Evolutionary conservation across 2,113 vertebrate genomes (phyloP).

Genomic region (Scophthalmus maximus): DNA sequence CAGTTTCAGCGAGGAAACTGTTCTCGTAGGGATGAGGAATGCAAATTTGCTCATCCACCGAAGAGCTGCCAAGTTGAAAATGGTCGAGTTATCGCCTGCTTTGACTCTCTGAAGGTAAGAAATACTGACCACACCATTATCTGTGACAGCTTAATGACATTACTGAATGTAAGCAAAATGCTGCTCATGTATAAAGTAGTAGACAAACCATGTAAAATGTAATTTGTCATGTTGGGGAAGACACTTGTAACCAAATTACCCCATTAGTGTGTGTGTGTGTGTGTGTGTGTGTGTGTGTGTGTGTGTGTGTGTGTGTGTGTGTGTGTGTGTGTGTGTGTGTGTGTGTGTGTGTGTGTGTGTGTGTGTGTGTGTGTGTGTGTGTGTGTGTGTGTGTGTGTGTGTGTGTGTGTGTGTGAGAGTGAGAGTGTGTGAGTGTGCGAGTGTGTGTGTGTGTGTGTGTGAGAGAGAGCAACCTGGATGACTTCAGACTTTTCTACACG

Average conservation of each 20-base stretch:
- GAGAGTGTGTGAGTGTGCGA: too few relatives aligned
- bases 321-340: neutral
- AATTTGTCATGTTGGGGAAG: neutral
- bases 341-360: neutral
- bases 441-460: too few relatives aligned
- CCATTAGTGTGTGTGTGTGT: neutral
- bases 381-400: too few relatives aligned
- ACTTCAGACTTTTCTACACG: too few relatives aligned
- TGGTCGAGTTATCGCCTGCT: conserved; percentile 96
- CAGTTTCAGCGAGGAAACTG: conserved; percentile 97
- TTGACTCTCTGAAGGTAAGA: conserved; percentile 97
- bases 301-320: too few relatives aligned
- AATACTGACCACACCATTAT: conserved; percentile 38
- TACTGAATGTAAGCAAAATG: neutral
- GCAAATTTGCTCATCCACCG: conserved; percentile 98
- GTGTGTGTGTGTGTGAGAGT: too few relatives aligned
- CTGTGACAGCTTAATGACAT: conserved; percentile 20
- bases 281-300: too few relatives aligned
- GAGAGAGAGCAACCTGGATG: too few relatives aligned
- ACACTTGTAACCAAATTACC: neutral
- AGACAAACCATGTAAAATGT: neutral
- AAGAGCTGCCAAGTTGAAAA: conserved; percentile 99
- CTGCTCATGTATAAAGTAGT: neutral
- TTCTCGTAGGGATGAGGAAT: conserved; percentile 96
- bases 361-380: too few relatives aligned